These are phyloP conservation scores for Desmodus rotundus DNA, from an alignment of 2,113 vertebrate genomes.

Conservation along the genomic window DNA sequence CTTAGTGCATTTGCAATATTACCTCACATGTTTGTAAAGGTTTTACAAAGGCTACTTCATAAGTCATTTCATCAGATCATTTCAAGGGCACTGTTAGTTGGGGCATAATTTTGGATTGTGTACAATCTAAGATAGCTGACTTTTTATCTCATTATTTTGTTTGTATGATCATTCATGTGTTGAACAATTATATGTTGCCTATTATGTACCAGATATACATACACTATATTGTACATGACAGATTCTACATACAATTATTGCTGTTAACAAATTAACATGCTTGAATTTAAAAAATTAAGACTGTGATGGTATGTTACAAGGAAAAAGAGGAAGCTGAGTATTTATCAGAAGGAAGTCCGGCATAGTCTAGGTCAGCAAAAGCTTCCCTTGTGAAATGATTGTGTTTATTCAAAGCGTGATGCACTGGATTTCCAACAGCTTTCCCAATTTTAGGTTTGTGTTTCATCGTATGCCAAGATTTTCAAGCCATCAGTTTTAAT, in stretches of 20 bases:
- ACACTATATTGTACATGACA: not conserved
- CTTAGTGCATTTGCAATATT: not conserved
- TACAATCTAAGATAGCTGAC: not conserved
- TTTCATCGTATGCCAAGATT: constrained; percentile 16
- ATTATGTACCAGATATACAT: not conserved
- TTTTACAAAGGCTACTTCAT: not conserved
- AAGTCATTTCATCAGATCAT: not conserved
- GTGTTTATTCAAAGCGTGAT: not conserved
- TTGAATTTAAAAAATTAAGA: not conserved
- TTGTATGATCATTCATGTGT: not conserved
- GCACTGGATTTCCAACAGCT: not conserved
- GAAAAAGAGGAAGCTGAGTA: not conserved
- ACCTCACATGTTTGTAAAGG: not conserved
- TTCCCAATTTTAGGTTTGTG: not conserved
- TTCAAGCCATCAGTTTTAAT: not conserved
- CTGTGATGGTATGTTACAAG: not conserved
- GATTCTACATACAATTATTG: not conserved
- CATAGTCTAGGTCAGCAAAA: not conserved
- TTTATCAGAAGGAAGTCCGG: not conserved
- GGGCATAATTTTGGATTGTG: not conserved
- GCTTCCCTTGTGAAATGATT: not conserved
- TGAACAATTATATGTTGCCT: not conserved
- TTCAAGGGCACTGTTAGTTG: not conserved
- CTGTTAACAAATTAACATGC: not conserved
- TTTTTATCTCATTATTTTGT: not conserved